Conservation (phyloP, 2,797 vertebrate species). For the Poecile montanus region DNA sequence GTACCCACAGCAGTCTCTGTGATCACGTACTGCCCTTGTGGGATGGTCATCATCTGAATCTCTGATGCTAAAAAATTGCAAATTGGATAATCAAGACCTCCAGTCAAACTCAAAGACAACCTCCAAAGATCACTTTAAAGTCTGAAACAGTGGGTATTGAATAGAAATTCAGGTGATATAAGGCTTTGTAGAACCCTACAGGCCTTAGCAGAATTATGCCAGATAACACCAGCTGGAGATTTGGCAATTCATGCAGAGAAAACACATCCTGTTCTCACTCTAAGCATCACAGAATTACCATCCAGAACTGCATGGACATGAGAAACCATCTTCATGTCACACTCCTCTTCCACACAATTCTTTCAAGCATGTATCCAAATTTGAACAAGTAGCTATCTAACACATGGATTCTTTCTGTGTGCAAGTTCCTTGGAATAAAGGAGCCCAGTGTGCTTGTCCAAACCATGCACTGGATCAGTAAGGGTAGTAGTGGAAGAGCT, state of each 20-base stretch:
- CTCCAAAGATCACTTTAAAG: background rate
- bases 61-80: constrained; percentile 85
- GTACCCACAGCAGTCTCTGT: constrained; percentile 86
- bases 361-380: background rate
- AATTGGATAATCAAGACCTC: background rate
- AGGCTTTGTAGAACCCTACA: background rate
- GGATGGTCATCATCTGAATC: constrained; percentile 98
- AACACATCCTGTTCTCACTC: background rate
- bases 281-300: background rate
- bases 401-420: background rate
- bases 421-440: background rate
- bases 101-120: background rate
- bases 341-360: background rate
- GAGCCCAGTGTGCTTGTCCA: background rate
- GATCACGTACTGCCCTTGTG: constrained; percentile 94
- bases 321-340: background rate
- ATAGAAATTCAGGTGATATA: background rate
- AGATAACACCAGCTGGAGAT: background rate
- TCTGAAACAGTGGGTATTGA: background rate
- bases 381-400: background rate
- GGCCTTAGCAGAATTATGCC: background rate
- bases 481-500: background rate
- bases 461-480: background rate
- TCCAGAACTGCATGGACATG: background rate
- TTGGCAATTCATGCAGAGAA: background rate